These are phyloP conservation scores for Melikaiella ostensackeni DNA, from an alignment of 2,888 invertebrate genomes.

Conservation along the genomic window DNA sequence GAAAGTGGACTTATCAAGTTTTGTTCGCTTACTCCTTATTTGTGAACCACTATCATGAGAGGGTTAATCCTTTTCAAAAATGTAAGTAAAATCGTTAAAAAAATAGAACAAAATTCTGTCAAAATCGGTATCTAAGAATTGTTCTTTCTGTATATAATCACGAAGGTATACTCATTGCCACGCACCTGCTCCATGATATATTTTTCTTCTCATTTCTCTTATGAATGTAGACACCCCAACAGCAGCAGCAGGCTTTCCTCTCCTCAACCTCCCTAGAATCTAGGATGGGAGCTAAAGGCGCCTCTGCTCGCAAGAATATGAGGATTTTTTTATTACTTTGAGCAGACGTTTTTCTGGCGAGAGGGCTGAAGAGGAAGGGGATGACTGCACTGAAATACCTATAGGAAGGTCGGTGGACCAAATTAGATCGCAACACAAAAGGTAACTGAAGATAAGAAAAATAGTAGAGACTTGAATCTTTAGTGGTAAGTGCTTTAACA, in stretches of 20 bases:
- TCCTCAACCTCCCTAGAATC: constrained; percentile 1
- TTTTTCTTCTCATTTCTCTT: neutral
- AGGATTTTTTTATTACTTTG: constrained; percentile 32
- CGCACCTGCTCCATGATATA: neutral
- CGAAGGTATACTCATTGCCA: no score
- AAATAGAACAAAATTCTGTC: no score
- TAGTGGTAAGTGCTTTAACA: neutral
- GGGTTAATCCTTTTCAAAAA: no score
- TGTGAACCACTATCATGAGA: no score
- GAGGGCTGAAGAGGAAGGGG: neutral
- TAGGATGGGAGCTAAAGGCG: neutral
- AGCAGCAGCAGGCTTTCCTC: neutral
- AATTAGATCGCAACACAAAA: constrained; percentile 4
- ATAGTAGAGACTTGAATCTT: neutral
- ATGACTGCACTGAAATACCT: neutral
- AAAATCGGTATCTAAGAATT: neutral
- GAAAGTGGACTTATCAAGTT: no score
- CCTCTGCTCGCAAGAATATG: constrained; percentile 14
- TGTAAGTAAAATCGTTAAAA: no score
- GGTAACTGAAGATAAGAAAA: neutral
- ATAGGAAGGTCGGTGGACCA: neutral
- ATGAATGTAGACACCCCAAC: neutral
- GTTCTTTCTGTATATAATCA: neutral
- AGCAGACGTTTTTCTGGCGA: constrained; percentile 3
- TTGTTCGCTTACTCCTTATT: no score